Evolutionary conservation across 2,888 invertebrate genomes (phyloP).

Genomic region (Chymomyza amoena): DNA sequence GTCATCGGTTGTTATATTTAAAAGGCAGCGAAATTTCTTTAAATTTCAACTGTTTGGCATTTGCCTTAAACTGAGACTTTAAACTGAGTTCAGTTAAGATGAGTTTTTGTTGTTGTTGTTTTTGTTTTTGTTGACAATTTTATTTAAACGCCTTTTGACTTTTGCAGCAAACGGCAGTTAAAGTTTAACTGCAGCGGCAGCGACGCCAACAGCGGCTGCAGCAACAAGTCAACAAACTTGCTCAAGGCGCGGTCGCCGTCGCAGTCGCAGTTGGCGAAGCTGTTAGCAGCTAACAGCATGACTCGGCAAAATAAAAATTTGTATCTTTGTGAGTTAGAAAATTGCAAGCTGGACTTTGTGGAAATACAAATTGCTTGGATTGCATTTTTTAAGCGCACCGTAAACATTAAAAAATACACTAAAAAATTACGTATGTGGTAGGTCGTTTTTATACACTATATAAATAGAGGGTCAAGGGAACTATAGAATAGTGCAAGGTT

Average conservation of each 20-base stretch:
- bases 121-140: constrained; percentile 2
- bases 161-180: constrained; percentile 6
- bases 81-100: neutral
- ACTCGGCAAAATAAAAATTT: neutral
- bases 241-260: constrained; percentile 47
- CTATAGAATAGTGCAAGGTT: no score
- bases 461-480: neutral
- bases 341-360: neutral
- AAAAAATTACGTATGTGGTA: neutral
- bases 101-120: constrained; percentile 13
- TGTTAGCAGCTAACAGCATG: neutral
- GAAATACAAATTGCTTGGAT: neutral
- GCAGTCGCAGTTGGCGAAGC: constrained; percentile 11
- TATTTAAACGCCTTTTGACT: constrained; percentile 11
- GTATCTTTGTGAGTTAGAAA: neutral
- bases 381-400: neutral
- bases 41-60: constrained; percentile 30
- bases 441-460: no score
- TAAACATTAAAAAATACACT: neutral
- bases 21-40: constrained; percentile 37
- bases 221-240: constrained; percentile 60
- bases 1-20: constrained; percentile 10
- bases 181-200: constrained; percentile 29
- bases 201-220: constrained; percentile 21
- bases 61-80: constrained; percentile 15